Conservation (phyloP, 1,140 invertebrate genomes). For the Heliconius eleuchia region DNA sequence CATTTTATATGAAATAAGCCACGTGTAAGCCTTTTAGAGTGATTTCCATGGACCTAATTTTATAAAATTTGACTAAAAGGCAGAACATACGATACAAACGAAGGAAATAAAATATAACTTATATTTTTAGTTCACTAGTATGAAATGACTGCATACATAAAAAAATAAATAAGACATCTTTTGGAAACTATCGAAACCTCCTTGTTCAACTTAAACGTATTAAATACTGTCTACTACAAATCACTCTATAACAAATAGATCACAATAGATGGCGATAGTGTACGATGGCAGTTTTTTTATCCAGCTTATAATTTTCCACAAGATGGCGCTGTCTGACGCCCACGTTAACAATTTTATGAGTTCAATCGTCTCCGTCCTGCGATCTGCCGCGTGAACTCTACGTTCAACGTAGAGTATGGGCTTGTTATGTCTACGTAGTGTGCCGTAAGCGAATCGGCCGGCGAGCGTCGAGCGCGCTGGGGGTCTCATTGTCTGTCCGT, state of each 20-base stretch:
- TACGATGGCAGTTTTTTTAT: neutral
- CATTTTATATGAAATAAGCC: too few species aligned
- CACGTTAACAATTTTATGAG: slow-evolving; percentile 60
- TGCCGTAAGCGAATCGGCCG: slow-evolving; percentile 66
- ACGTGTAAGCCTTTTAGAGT: too few species aligned
- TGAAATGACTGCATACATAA: too few species aligned
- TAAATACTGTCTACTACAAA: neutral
- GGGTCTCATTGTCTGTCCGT: slow-evolving; percentile 56
- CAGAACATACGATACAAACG: too few species aligned
- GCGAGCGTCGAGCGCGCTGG: slow-evolving; percentile 68
- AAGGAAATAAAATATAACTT: too few species aligned
- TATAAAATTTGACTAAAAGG: too few species aligned
- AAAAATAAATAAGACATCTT: slow-evolving; percentile 10
- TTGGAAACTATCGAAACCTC: neutral
- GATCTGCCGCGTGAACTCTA: slow-evolving; percentile 45
- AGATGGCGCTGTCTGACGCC: slow-evolving; percentile 48
- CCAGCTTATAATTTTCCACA: neutral
- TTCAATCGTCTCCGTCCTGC: slow-evolving; percentile 66
- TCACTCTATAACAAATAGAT: neutral
- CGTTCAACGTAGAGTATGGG: slow-evolving; percentile 42
- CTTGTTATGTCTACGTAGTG: slow-evolving; percentile 56
- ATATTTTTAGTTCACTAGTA: too few species aligned
- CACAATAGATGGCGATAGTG: neutral
- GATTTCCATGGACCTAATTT: too few species aligned
- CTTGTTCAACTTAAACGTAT: neutral